Evolutionary conservation across 2,113 vertebrate genomes (phyloP), one percentile per base, ranked within the genome.

Genomic region (Neodontobutis hainanensis): DNA sequence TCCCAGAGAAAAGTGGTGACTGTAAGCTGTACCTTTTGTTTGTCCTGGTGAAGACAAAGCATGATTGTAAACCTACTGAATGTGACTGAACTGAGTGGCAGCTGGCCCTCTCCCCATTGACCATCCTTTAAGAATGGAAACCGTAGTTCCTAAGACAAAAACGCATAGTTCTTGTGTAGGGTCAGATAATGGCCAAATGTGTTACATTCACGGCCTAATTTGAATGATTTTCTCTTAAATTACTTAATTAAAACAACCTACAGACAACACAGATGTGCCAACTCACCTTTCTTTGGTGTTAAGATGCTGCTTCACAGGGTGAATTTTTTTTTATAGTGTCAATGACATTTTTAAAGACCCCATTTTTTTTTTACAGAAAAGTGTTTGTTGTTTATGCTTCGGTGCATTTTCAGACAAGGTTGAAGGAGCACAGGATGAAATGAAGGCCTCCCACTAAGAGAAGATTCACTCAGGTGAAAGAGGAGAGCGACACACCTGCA

Each of bases 21-120:
- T 51, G 52, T 51, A 68, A 14, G 70, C 74, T 43, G 61, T 68
- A 81, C 81, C 59, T 82, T 89, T 86, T 82, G 86, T 68, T 68
- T 87, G 59, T 71, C 65, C 62, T 82, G 62, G 87, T 65, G 77
- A 52, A 76, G 60, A 48, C 78, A 86, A 62, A 44, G 42, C 59
- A 56, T 73, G 36, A 89, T 88, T 91, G 85, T 80, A 59, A 71
- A 61, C 50, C 66, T 73, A 51, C 42, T 81, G 68, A 10, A 8
- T 6, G 32, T 53, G 60, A 48, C 46, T 73, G 59, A 44, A 68
- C 34, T 40, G 43, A 46, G 65, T 19, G 35, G 40, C 53, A 32
- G 36, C n/a, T 43, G 76, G n/a, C 8, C 57, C 73, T 70, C 73
- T 9, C 60, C 56, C 45, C 68, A 34, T 27, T 45, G 35, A 76